Percentiles rank a stretch among this genome's conserved stretches.
Conservation (phyloP, 2,888 invertebrate genomes). For the Acrocyrtus sp. region DNA sequence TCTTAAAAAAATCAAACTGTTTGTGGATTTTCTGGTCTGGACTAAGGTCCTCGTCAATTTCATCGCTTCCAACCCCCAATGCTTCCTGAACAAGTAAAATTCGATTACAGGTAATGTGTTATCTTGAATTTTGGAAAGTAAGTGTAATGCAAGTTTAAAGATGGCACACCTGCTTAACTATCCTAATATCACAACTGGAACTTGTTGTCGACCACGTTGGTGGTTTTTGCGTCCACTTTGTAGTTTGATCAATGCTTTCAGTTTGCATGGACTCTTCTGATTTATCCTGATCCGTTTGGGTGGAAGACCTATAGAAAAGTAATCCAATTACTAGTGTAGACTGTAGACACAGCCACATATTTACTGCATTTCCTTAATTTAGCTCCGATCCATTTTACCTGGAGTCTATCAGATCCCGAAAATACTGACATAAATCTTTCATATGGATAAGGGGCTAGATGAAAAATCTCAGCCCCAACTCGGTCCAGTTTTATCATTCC, state of each 20-base stretch:
- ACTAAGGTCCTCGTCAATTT: constrained; percentile 20
- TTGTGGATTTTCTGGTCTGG: constrained; percentile 35
- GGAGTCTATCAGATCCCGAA: constrained; percentile 48
- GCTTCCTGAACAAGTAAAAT: constrained; percentile 43
- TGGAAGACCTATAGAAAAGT: constrained; percentile 44
- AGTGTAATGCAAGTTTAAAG: background rate
- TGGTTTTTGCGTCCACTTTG: constrained; percentile 62
- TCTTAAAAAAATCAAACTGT: constrained; percentile 37
- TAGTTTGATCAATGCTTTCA: constrained; percentile 31
- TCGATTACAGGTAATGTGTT: background rate
- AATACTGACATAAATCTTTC: constrained; percentile 56
- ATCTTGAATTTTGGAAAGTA: background rate
- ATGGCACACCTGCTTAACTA: constrained; percentile 26
- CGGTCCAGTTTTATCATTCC: constrained; percentile 56
- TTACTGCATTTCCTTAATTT: background rate
- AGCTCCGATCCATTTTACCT: constrained; percentile 26
- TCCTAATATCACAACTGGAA: constrained; percentile 40
- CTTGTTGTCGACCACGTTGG: constrained; percentile 56
- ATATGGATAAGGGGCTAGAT: constrained; percentile 55
- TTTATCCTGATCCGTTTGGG: constrained; percentile 56
- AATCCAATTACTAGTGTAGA: too few species aligned
- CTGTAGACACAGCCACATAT: background rate
- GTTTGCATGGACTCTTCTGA: constrained; percentile 57
- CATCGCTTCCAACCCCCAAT: constrained; percentile 48
- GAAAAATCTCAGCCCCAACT: constrained; percentile 46